These are phyloP conservation scores for Falco cherrug DNA, from an alignment of 2,797 vertebrate genomes.

Conservation along the genomic window DNA sequence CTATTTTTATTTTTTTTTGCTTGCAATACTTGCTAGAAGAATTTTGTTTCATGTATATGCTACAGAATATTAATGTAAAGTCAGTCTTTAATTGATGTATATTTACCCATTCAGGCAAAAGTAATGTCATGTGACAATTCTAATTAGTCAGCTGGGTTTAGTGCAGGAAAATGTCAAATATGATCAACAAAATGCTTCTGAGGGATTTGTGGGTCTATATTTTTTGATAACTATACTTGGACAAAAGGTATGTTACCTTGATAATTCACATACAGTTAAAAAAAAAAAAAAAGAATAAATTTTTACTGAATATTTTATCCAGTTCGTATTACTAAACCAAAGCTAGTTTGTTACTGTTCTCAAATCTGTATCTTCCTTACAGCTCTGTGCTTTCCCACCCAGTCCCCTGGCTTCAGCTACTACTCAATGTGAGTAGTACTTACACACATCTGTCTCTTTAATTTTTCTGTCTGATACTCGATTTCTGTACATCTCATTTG, in stretches of 20 bases:
- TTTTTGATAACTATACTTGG: background rate
- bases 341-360: background rate
- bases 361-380: background rate
- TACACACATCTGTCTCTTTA: background rate
- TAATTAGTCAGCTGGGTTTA: constrained; percentile 15
- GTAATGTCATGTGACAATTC: background rate
- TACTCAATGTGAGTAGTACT: background rate
- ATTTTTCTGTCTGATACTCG: background rate
- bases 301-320: background rate
- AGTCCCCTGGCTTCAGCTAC: background rate
- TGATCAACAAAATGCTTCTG: background rate
- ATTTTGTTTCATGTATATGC: background rate
- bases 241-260: background rate
- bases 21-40: background rate
- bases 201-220: background rate
- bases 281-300: background rate
- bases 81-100: background rate
- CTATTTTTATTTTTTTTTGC: background rate
- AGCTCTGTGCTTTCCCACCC: background rate
- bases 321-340: background rate
- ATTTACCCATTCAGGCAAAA: constrained; percentile 4
- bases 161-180: constrained; percentile 1
- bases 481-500: background rate
- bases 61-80: background rate
- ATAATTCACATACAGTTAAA: background rate